Evolutionary conservation across 2,888 invertebrate species (phyloP).

Genomic region (Parochlus steinenii): DNA sequence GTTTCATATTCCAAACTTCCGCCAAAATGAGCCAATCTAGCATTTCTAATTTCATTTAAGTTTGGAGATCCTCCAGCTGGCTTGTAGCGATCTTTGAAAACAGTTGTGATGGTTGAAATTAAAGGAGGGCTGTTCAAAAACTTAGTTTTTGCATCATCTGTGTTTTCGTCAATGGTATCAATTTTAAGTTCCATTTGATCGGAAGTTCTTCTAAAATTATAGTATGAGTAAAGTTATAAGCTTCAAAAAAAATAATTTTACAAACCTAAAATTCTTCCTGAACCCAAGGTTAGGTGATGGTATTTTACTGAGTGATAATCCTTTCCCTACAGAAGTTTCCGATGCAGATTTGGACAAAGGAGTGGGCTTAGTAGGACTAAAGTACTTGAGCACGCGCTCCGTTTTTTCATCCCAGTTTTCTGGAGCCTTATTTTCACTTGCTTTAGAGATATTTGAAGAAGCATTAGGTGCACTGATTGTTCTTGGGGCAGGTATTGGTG

Average conservation of each 20-base stretch:
- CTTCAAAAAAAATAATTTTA: constrained; percentile 2
- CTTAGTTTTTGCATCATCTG: neutral
- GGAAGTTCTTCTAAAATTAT: constrained; percentile 5
- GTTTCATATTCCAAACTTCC: constrained; percentile 11
- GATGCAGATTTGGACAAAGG: constrained; percentile 16
- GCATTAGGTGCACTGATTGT: neutral
- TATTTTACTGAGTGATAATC: neutral
- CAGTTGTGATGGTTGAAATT: neutral
- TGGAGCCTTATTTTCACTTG: neutral
- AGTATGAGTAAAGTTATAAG: too few species aligned
- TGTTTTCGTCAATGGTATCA: constrained; percentile 8
- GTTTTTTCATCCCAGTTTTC: constrained; percentile 18
- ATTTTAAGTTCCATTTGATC: constrained; percentile 5
- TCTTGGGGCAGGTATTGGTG: neutral
- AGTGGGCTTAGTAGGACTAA: constrained; percentile 15
- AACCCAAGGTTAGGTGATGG: constrained; percentile 9
- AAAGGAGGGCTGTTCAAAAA: neutral
- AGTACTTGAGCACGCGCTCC: constrained; percentile 19
- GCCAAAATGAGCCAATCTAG: constrained; percentile 26
- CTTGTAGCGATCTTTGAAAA: neutral
- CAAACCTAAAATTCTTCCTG: constrained; percentile 2
- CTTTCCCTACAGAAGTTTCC: constrained; percentile 14
- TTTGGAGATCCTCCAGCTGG: constrained; percentile 11
- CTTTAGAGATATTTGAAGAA: constrained; percentile 1
- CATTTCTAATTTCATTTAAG: constrained; percentile 24